Percentiles rank a stretch among this genome's conserved stretches.
Evolutionary conservation across 2,797 vertebrate species (phyloP).

Genomic region (Apodemus agrarius): DNA sequence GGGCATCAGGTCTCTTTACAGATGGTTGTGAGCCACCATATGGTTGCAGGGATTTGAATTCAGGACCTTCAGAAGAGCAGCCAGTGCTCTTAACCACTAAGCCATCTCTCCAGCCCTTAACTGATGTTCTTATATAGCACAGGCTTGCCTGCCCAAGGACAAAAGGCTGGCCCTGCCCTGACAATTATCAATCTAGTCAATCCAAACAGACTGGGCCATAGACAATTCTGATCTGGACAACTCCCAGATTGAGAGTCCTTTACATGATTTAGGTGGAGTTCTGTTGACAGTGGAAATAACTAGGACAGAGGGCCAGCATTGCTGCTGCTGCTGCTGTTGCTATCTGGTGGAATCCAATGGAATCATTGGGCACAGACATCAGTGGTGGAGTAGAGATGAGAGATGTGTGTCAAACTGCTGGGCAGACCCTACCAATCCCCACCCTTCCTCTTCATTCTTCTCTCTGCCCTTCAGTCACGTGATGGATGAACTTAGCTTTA

Average conservation of each 20-base stretch:
- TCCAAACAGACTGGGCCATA: not conserved
- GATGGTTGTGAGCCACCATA: too few relatives aligned
- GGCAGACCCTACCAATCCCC: not conserved
- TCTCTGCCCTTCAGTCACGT: not conserved
- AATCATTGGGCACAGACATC: not conserved
- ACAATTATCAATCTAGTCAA: not conserved
- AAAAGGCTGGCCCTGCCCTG: not conserved
- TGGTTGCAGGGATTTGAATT: too few relatives aligned
- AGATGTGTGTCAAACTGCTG: not conserved
- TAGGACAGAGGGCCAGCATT: not conserved
- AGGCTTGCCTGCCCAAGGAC: not conserved
- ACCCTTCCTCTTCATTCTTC: not conserved
- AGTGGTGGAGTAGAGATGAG: not conserved
- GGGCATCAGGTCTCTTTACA: too few relatives aligned
- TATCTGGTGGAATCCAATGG: not conserved
- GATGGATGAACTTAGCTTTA: not conserved
- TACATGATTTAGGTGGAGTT: not conserved
- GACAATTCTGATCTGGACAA: not conserved
- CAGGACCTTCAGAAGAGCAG: too few relatives aligned
- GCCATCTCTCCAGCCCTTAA: too few relatives aligned
- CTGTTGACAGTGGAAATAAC: not conserved
- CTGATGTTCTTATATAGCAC: not conserved
- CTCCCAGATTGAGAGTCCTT: too few relatives aligned
- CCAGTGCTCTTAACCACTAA: too few relatives aligned
- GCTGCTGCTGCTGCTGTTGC: not conserved